Percentiles rank a stretch among this genome's conserved stretches.
Conservation (phyloP, 1,140 invertebrate species). For the Cecropterus lyciades region DNA sequence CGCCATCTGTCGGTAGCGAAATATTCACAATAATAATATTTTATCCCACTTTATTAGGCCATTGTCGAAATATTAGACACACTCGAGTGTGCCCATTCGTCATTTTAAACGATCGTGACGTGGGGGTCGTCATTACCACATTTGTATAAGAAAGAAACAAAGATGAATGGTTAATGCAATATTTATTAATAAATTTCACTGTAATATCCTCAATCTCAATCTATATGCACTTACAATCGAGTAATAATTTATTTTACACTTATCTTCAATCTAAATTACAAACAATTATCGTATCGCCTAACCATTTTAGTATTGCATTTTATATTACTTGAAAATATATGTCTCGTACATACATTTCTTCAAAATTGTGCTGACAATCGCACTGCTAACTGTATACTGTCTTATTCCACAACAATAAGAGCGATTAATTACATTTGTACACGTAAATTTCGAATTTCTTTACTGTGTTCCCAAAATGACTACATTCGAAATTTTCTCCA, state of each 20-base stretch:
- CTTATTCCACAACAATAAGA: slow-evolving; percentile 40
- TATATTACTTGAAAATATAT: slow-evolving; percentile 68
- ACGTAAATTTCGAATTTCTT: slow-evolving; percentile 42
- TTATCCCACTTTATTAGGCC: slow-evolving; percentile 53
- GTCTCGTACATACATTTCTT: slow-evolving; percentile 51
- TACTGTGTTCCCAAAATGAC: slow-evolving; percentile 46
- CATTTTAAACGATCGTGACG: slow-evolving; percentile 44
- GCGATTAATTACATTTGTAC: slow-evolving; percentile 41
- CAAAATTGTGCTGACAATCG: slow-evolving; percentile 36
- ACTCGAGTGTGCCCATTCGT: slow-evolving; percentile 56
- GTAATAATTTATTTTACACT: slow-evolving; percentile 83
- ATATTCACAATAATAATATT: slow-evolving; percentile 53
- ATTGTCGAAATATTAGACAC: slow-evolving; percentile 59
- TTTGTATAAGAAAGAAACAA: slow-evolving; percentile 44
- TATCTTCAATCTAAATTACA: slow-evolving; percentile 64
- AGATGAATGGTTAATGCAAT: slow-evolving; percentile 74
- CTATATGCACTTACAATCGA: slow-evolving; percentile 79
- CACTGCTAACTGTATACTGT: slow-evolving; percentile 40
- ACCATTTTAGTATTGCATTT: slow-evolving; percentile 73
- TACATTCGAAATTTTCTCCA: slow-evolving; percentile 42
- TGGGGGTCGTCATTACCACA: slow-evolving; percentile 4
- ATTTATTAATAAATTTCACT: slow-evolving; percentile 83
- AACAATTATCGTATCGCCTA: slow-evolving; percentile 60
- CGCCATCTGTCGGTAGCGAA: slow-evolving; percentile 46
- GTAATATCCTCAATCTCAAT: slow-evolving; percentile 78